Percentiles rank a stretch among this genome's conserved stretches.
Evolutionary conservation across 2,888 invertebrate genomes (phyloP).

Genomic region (Adela reaumurella): DNA sequence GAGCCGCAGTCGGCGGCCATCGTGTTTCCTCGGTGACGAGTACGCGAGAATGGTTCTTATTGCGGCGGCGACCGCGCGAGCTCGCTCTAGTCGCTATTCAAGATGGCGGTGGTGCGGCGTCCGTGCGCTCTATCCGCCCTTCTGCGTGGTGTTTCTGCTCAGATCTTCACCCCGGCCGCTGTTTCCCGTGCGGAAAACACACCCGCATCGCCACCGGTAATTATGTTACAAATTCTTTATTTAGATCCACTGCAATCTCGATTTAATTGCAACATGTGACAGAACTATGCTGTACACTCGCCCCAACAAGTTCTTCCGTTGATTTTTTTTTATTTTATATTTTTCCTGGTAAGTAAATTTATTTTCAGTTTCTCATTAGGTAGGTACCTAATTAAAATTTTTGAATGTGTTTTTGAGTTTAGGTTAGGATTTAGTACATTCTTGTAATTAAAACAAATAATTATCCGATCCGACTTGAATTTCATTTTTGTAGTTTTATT

Average conservation of each 20-base stretch:
- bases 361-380: too few species aligned
- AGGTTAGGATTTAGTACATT: too few species aligned
- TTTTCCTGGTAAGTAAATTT: too few species aligned
- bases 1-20: slow-evolving; percentile 57
- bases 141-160: slow-evolving; percentile 46
- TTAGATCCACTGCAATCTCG: slow-evolving; percentile 36
- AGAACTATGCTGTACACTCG: slow-evolving; percentile 46
- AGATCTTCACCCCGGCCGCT: slow-evolving; percentile 46
- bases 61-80: slow-evolving; percentile 43
- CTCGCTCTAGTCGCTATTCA: slow-evolving; percentile 59
- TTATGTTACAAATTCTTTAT: slow-evolving; percentile 44
- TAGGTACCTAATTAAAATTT: too few species aligned
- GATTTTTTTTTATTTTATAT: slow-evolving; percentile 7
- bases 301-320: slow-evolving; percentile 27
- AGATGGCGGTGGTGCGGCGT: slow-evolving; percentile 56
- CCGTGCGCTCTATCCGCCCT: slow-evolving; percentile 26
- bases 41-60: slow-evolving; percentile 51
- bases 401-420: too few species aligned
- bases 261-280: slow-evolving; percentile 53
- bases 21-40: slow-evolving; percentile 59
- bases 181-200: slow-evolving; percentile 39
- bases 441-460: too few species aligned
- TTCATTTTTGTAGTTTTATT: too few species aligned
- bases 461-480: too few species aligned
- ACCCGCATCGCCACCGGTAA: slow-evolving; percentile 47